Percentiles rank a stretch among this genome's conserved stretches.
Evolutionary conservation across 2,797 vertebrate species (phyloP).

Genomic region (Ptychadena robeensis): DNA sequence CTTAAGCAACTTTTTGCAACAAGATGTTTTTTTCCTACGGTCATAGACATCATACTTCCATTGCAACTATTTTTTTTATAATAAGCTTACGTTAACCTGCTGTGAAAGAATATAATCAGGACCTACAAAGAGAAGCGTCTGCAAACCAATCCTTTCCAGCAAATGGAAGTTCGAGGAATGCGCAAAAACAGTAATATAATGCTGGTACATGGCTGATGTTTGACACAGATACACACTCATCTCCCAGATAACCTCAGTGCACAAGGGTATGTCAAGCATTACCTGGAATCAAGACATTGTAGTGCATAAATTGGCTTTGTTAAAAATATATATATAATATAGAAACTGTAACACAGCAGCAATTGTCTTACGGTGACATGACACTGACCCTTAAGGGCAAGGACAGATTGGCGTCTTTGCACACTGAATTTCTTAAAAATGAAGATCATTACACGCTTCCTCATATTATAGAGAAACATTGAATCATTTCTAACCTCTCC

Average conservation of each 20-base stretch:
- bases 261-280: constrained; percentile 80
- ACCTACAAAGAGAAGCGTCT: constrained; percentile 6
- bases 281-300: constrained; percentile 80
- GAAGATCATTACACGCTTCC: neutral
- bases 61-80: constrained; percentile 20
- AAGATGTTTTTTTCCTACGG: neutral
- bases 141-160: neutral
- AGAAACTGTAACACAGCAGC: constrained; percentile 77
- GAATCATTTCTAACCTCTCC: neutral
- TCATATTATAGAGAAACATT: neutral
- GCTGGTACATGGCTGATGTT: constrained; percentile 68
- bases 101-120: constrained; percentile 10
- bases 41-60: constrained; percentile 60
- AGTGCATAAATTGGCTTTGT: constrained; percentile 81
- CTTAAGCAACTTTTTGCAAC: constrained; percentile 61
- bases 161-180: constrained; percentile 65
- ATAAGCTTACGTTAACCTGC: neutral
- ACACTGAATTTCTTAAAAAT: too few relatives aligned
- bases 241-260: constrained; percentile 84
- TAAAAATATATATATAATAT: constrained; percentile 69
- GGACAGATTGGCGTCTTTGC: neutral
- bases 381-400: constrained; percentile 59
- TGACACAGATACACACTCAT: constrained; percentile 70
- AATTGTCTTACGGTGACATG: constrained; percentile 73
- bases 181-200: constrained; percentile 62